These are phyloP conservation scores for Oplegnathus fasciatus DNA, from an alignment of 2,113 vertebrate genomes.

Conservation along the genomic window DNA sequence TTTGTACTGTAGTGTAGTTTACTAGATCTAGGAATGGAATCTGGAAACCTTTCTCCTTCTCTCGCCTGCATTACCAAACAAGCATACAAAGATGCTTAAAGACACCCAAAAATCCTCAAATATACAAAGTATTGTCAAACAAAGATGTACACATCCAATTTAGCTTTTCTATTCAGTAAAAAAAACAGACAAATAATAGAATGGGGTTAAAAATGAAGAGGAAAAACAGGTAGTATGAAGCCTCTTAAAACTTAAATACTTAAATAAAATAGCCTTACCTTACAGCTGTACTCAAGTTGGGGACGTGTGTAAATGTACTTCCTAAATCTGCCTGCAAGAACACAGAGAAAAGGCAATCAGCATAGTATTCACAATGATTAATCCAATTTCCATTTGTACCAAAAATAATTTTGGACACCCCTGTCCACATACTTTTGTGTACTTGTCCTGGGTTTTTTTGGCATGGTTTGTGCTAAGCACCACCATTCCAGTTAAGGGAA, in stretches of 20 bases:
- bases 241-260: background rate
- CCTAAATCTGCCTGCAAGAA: background rate
- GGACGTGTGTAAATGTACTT: background rate
- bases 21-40: background rate
- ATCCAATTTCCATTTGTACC: background rate
- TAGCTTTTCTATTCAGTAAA: background rate
- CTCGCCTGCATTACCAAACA: background rate
- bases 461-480: background rate
- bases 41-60: background rate
- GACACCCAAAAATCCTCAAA: background rate
- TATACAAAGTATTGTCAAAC: background rate
- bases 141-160: background rate
- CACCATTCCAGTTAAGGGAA: background rate
- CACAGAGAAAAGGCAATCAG: constrained; percentile 1
- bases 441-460: background rate
- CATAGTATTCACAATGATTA: background rate
- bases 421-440: background rate
- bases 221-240: background rate
- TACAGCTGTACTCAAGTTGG: background rate
- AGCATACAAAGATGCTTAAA: background rate
- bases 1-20: background rate
- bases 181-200: background rate
- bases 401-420: background rate
- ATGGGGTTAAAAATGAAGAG: no score
- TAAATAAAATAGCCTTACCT: background rate